Evolutionary conservation across 2,888 invertebrate genomes (phyloP).

Genomic region (Thereva nobilitata): DNA sequence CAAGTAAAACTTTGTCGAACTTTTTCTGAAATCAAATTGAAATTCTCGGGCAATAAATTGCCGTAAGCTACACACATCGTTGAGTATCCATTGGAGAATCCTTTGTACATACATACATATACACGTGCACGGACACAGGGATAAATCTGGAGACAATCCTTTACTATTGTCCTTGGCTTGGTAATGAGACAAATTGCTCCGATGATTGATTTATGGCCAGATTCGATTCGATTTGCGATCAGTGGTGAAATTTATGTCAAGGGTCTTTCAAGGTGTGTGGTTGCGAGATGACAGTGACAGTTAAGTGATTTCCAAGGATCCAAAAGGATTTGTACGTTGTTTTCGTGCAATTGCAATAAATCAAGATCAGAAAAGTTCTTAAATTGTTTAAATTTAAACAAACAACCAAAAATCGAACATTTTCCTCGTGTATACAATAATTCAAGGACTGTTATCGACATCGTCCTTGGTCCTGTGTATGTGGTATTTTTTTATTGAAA

Average conservation of each 20-base stretch:
- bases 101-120: not conserved
- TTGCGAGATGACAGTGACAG: too few relatives aligned
- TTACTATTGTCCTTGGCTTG: slow-evolving; percentile 23
- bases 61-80: too few relatives aligned
- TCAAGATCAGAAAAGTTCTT: not conserved
- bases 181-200: slow-evolving; percentile 32
- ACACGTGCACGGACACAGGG: not conserved
- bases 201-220: slow-evolving; percentile 29
- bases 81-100: not conserved
- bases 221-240: not conserved
- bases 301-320: too few relatives aligned
- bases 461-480: too few relatives aligned
- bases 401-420: slow-evolving; percentile 5
- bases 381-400: not conserved
- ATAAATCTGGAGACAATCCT: slow-evolving; percentile 29
- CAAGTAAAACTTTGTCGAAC: too few relatives aligned
- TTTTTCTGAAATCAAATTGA: too few relatives aligned
- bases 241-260: slow-evolving; percentile 23
- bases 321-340: too few relatives aligned
- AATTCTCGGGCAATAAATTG: too few relatives aligned
- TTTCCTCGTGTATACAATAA: not conserved
- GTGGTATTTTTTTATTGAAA: too few relatives aligned
- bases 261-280: not conserved
- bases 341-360: not conserved
- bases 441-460: too few relatives aligned